Conservation (phyloP, 92 coral and sea anemone species). For the Phenganax stokvisi region DNA sequence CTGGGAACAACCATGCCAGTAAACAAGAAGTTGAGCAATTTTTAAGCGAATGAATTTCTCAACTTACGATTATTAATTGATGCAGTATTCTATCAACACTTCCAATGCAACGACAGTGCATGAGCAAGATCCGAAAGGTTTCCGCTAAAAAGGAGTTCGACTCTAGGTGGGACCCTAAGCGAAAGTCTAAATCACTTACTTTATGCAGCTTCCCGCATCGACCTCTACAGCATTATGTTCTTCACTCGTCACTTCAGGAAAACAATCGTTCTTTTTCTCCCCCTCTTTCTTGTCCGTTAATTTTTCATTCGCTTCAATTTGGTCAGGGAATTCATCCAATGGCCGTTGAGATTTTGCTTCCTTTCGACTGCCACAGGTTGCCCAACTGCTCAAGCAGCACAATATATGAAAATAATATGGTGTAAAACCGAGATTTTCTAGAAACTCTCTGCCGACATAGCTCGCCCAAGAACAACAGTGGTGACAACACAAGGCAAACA, state of each 20-base stretch:
- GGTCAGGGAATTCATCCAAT: neutral
- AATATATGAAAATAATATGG: conserved; percentile 76
- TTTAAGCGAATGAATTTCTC: too few relatives aligned
- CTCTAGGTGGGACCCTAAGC: too few relatives aligned
- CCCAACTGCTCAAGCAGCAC: conserved; percentile 96
- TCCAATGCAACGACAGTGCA: too few relatives aligned
- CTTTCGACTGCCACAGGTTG: conserved; percentile 81
- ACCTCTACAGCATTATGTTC: neutral
- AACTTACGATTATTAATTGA: too few relatives aligned
- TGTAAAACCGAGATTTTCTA: conserved; percentile 68
- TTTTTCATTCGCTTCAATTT: neutral
- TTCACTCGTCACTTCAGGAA: neutral
- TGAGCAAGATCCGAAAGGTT: too few relatives aligned
- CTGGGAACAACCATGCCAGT: too few relatives aligned
- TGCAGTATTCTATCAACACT: too few relatives aligned
- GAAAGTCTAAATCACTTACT: neutral
- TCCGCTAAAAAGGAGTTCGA: too few relatives aligned
- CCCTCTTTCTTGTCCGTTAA: neutral
- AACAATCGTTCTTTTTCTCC: neutral
- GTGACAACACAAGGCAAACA: conserved; percentile 92
- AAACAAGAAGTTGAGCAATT: too few relatives aligned
- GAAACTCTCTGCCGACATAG: conserved; percentile 83
- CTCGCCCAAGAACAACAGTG: conserved; percentile 97
- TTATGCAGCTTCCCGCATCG: conserved; percentile 35
- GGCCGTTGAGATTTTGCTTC: neutral